Percentiles rank a stretch among this genome's conserved stretches.
These are phyloP conservation scores for Goniozus legneri DNA, from an alignment of 1,140 invertebrate genomes.

Conservation along the genomic window DNA sequence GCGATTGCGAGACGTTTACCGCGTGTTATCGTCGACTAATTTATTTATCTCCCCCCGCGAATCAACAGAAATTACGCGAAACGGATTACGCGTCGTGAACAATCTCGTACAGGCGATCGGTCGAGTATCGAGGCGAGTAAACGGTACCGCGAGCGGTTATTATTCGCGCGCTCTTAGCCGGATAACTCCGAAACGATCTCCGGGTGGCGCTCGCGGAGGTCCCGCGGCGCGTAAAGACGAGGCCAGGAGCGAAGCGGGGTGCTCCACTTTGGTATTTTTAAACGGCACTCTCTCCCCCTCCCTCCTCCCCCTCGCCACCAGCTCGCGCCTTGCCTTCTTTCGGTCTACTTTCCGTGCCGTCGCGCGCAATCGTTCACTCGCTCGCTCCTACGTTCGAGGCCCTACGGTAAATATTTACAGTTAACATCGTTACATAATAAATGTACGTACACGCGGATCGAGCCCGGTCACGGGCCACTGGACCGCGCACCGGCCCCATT, in stretches of 20 bases:
- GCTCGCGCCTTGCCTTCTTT: slow-evolving; percentile 19
- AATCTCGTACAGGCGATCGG: no score
- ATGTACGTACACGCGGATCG: slow-evolving; percentile 14
- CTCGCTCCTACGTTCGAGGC: neutral
- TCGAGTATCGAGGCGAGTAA: no score
- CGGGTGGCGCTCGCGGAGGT: no score
- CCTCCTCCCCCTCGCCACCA: slow-evolving; percentile 5
- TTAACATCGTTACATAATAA: slow-evolving; percentile 44
- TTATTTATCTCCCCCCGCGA: no score
- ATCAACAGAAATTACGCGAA: no score
- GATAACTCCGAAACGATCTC: no score
- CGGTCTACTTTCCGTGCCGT: slow-evolving; percentile 29
- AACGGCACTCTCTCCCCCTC: slow-evolving; percentile 18
- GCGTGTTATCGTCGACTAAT: no score
- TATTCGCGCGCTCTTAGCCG: no score
- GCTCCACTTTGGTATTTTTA: slow-evolving; percentile 42
- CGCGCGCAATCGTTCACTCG: slow-evolving; percentile 13
- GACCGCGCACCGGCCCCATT: no score
- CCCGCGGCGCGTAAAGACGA: slow-evolving; percentile 9
- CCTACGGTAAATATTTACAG: slow-evolving; percentile 46
- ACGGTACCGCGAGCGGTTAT: no score
- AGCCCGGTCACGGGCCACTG: slow-evolving; percentile 17
- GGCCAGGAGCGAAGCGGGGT: slow-evolving; percentile 25
- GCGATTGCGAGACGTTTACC: no score
- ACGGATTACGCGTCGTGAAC: no score